Percentiles rank a stretch among this genome's conserved stretches.
Conservation (phyloP, 2,113 vertebrate species). For the Panthera tigris region DNA sequence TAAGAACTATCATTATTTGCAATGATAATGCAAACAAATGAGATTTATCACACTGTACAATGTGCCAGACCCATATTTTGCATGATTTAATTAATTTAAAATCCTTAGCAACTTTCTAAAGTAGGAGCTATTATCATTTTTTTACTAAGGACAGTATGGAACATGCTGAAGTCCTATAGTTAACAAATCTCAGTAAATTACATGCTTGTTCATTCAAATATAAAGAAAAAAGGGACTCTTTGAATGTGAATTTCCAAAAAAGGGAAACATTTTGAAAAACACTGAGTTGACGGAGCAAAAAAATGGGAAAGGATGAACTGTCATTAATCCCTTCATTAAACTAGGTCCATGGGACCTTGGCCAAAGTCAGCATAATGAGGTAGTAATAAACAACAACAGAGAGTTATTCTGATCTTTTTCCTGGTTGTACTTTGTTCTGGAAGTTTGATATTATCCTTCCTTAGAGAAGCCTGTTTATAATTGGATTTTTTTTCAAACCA, state of each 20-base stretch:
- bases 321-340: constrained; percentile 63
- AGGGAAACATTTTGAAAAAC: constrained; percentile 34
- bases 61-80: not conserved
- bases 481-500: not conserved
- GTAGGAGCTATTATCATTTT: not conserved
- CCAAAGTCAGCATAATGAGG: constrained; percentile 66
- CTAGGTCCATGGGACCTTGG: constrained; percentile 26
- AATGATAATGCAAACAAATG: not conserved
- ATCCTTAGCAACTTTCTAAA: constrained; percentile 20
- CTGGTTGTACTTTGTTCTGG: not conserved
- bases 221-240: not conserved
- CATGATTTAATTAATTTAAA: not conserved
- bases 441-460: not conserved
- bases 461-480: not conserved
- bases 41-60: not conserved
- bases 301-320: constrained; percentile 58
- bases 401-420: constrained; percentile 39
- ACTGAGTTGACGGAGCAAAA: constrained; percentile 60
- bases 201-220: not conserved
- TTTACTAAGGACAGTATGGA: not conserved
- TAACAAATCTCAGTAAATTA: not conserved
- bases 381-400: constrained; percentile 32
- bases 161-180: not conserved
- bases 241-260: constrained; percentile 43
- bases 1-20: not conserved